Conservation (phyloP, 30 jellyfish, hydroid and myxozoan genomes). For the Aurelia aurita region DNA sequence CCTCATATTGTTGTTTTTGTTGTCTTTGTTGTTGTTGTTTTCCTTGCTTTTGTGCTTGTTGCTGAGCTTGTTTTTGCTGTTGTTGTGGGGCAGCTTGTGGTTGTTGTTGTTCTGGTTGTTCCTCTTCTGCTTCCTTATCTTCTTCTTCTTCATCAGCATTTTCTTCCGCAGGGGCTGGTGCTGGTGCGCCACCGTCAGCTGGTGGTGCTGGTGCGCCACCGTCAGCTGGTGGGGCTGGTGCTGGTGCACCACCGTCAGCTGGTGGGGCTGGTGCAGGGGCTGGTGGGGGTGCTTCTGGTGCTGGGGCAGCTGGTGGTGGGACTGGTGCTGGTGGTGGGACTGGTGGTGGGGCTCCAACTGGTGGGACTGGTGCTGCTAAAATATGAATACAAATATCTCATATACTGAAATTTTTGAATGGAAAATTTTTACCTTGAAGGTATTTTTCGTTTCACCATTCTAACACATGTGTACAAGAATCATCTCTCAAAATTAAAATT, state of each 20-base stretch:
- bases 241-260: constrained; percentile 34
- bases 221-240: constrained; percentile 38
- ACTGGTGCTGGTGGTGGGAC: constrained; percentile 24
- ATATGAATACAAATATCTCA: neutral
- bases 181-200: neutral
- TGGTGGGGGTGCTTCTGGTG: constrained; percentile 53
- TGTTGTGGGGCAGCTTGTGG: constrained; percentile 28
- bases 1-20: too few species aligned
- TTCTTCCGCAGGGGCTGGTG: constrained; percentile 34
- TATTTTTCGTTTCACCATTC: too few species aligned
- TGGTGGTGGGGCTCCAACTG: constrained; percentile 61
- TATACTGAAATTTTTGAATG: too few species aligned
- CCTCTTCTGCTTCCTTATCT: constrained; percentile 16
- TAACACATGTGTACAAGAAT: too few species aligned
- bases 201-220: constrained; percentile 35
- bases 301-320: constrained; percentile 50
- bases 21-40: neutral
- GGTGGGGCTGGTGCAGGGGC: constrained; percentile 33
- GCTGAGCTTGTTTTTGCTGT: constrained; percentile 28
- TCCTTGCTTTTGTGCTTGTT: constrained; percentile 3
- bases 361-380: constrained; percentile 24
- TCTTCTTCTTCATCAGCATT: constrained; percentile 21
- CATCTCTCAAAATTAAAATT: too few species aligned
- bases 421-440: too few species aligned
- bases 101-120: constrained; percentile 49